A percentile compares a stretch with the other conserved stretches of the same genome.
Evolutionary conservation across 2,797 vertebrate genomes (phyloP).

Genomic region (Anomalospiza imberbis): DNA sequence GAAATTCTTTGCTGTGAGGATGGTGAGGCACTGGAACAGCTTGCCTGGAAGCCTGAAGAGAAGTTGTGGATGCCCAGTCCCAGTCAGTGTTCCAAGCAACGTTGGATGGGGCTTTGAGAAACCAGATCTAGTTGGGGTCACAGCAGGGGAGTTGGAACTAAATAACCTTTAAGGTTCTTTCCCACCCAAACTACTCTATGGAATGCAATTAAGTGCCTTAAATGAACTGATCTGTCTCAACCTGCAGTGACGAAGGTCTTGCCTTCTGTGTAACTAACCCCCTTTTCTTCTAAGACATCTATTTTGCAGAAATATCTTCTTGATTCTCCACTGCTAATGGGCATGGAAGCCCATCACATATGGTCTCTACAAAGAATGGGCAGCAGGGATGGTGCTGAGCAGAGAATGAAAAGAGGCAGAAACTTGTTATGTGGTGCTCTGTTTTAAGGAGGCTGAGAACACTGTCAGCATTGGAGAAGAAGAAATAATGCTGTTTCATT

Average conservation of each 20-base stretch:
- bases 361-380: not conserved
- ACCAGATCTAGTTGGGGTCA: not conserved
- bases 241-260: not conserved
- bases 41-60: not conserved
- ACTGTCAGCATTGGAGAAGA: not conserved
- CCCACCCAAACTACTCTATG: not conserved
- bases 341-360: not conserved
- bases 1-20: not conserved
- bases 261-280: not conserved
- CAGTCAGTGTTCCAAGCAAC: not conserved
- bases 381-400: no score
- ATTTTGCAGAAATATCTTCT: not conserved
- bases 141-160: not conserved
- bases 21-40: not conserved
- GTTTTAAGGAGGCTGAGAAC: not conserved
- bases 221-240: not conserved
- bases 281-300: not conserved
- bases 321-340: not conserved
- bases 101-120: not conserved
- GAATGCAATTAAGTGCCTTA: not conserved
- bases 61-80: not conserved
- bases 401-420: not conserved
- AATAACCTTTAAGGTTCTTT: not conserved
- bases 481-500: not conserved
- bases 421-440: not conserved